Evolutionary conservation across 2,113 vertebrate species (phyloP), one percentile per base, ranked within the genome.

Genomic region (Girardinichthys multiradiatus): DNA sequence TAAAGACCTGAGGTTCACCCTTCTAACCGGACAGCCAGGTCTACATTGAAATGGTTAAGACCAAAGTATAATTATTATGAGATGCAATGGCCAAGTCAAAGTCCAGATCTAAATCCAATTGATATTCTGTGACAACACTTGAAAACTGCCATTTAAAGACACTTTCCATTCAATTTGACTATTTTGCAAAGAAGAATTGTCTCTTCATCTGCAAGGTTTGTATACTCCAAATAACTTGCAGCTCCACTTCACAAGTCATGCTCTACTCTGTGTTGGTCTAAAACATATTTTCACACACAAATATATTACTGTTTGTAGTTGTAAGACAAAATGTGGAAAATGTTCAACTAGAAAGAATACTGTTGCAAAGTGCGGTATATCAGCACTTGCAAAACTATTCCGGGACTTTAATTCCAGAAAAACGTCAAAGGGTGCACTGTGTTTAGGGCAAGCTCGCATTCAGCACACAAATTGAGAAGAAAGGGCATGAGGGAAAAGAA

Each of bases 331-430:
- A 51, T 15, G 15, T 8, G 11, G 11, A 39, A 39, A 7, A n/a
- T n/a, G 37, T 39, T 39, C 10, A 12, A 39, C 12, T 51, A 24
- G 19, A 51, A 21, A 4, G 3, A 51, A 51, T 51, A 24, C 21
- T 7, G 17, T 51, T 21, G 48, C 48, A 24, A 24, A 24, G 19
- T 21, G 48, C 1, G 1, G 48, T 10, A 24, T n/a, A 15, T 37
- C 24, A 5, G 61, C 24, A 27, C 62, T 70, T 75, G 59, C 39
- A 57, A 48, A 60, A 70, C 51, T 58, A 51, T 17, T 42, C 57
- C 72, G 71, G 77, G 45, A 26, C 70, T 75, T 74, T 72, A 67
- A 76, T 84, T 72, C 26, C 58, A 71, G 31, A 82, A 70, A 81
- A 71, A 78, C 77, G 77, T 69, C 42, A 78, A 59, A 76, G 59